Conservation (phyloP, 2,888 invertebrate species). For the Rhingia rostrata region DNA sequence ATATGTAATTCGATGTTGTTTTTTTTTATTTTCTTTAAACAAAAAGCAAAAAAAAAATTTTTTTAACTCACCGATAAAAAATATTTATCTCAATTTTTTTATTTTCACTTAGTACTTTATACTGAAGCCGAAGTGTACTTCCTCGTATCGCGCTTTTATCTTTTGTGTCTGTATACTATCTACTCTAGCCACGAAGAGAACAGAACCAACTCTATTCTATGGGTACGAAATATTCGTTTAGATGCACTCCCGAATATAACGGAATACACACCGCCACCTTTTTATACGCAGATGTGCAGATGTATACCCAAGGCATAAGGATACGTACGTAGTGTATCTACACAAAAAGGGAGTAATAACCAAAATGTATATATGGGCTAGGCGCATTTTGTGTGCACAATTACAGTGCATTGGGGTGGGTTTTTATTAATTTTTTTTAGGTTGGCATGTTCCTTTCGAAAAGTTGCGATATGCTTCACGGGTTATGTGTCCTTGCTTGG, state of each 20-base stretch:
- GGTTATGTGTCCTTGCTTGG: slow-evolving; percentile 1
- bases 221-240: slow-evolving; percentile 31
- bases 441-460: not conserved
- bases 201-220: slow-evolving; percentile 44
- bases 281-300: slow-evolving; percentile 66
- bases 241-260: slow-evolving; percentile 42
- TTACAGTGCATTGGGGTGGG: slow-evolving; percentile 23
- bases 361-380: not conserved
- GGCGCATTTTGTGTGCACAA: slow-evolving; percentile 11
- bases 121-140: slow-evolving; percentile 64
- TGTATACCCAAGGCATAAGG: slow-evolving; percentile 3
- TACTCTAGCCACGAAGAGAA: slow-evolving; percentile 63
- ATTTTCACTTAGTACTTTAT: slow-evolving; percentile 34
- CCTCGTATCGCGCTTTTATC: slow-evolving; percentile 65
- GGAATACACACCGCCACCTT: slow-evolving; percentile 38
- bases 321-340: not conserved
- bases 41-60: not conserved
- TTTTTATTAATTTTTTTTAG: slow-evolving; percentile 4
- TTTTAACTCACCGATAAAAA: slow-evolving; percentile 58
- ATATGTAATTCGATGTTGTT: not conserved
- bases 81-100: slow-evolving; percentile 31
- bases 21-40: slow-evolving; percentile 2
- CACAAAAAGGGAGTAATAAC: not conserved
- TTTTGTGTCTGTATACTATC: slow-evolving; percentile 60
- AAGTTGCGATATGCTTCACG: slow-evolving; percentile 3